Percentiles rank a stretch among this genome's conserved stretches.
Evolutionary conservation across 2,113 vertebrate genomes (phyloP).

Genomic region (Nicator chloris): DNA sequence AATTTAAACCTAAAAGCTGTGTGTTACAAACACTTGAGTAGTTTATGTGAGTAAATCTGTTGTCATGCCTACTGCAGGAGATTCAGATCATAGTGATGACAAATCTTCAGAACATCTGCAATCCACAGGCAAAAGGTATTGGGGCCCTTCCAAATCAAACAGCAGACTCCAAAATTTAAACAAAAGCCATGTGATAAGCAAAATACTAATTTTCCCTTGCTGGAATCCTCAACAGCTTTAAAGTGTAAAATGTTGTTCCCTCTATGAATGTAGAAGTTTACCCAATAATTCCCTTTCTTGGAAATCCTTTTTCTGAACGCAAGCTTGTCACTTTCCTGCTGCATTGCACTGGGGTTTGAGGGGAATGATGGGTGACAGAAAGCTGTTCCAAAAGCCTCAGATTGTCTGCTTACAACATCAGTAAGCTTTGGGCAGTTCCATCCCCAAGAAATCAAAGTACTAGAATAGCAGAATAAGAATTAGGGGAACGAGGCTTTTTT

Average conservation of each 20-base stretch:
- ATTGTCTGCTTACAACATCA: not conserved
- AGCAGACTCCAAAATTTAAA: not conserved
- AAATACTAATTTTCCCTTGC: not conserved
- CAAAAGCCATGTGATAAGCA: not conserved
- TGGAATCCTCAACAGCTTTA: not conserved
- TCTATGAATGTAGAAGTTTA: not conserved
- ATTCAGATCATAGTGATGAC: not conserved
- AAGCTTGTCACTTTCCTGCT: not conserved
- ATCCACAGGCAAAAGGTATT: not conserved
- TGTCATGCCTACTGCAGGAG: not conserved
- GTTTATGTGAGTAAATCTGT: not conserved
- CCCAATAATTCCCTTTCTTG: not conserved
- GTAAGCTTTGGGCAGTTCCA: not conserved
- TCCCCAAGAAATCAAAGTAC: not conserved
- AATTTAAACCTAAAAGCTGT: not conserved
- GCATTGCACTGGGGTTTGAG: not conserved
- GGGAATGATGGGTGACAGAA: not conserved
- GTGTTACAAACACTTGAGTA: not conserved
- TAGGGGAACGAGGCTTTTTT: not conserved
- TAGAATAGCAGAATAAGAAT: not conserved
- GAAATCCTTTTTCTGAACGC: not conserved
- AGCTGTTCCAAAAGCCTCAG: not conserved
- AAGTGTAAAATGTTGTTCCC: not conserved
- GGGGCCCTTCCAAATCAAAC: not conserved
- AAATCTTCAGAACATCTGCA: not conserved